Percentiles rank a stretch among this genome's conserved stretches.
Evolutionary conservation across 2,797 vertebrate genomes (phyloP).

Genomic region (Sus cebifrons): DNA sequence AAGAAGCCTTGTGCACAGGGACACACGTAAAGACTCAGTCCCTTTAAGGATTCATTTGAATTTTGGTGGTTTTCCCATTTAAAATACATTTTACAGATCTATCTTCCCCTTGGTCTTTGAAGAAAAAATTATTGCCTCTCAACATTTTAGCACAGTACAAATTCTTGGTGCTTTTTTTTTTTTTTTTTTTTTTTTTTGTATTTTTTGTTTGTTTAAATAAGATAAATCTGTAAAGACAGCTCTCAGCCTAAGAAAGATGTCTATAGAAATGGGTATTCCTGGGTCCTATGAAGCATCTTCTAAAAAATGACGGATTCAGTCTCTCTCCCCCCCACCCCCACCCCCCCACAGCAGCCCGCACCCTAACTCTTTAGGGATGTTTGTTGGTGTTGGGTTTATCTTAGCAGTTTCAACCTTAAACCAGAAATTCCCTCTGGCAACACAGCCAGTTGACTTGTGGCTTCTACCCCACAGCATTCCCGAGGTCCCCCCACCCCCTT

Average conservation of each 20-base stretch:
- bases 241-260: conserved; percentile 93
- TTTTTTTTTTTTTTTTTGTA: conserved; percentile 80
- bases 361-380: conserved; percentile 59
- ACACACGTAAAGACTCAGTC: conserved; percentile 39
- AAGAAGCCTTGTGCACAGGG: conserved; percentile 61
- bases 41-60: conserved; percentile 68
- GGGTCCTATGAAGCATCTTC: conserved; percentile 92
- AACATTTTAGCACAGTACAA: conserved; percentile 95
- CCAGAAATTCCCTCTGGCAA: conserved; percentile 91
- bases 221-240: conserved; percentile 96
- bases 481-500: conserved; percentile 85
- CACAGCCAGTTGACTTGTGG: conserved; percentile 87
- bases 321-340: neutral
- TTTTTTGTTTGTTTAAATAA: conserved; percentile 88
- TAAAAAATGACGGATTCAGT: conserved; percentile 89
- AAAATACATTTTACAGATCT: conserved; percentile 70
- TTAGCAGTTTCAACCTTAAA: conserved; percentile 89
- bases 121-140: conserved; percentile 94
- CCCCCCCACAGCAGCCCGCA: conserved; percentile 25
- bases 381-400: conserved; percentile 64
- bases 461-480: conserved; percentile 74
- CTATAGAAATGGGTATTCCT: conserved; percentile 93
- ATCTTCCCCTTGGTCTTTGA: conserved; percentile 63
- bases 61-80: conserved; percentile 81
- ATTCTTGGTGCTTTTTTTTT: conserved; percentile 92